Percentiles rank a stretch among this genome's conserved stretches.
Evolutionary conservation across 2,797 vertebrate genomes (phyloP).

Genomic region (Acanthurus lineatus): DNA sequence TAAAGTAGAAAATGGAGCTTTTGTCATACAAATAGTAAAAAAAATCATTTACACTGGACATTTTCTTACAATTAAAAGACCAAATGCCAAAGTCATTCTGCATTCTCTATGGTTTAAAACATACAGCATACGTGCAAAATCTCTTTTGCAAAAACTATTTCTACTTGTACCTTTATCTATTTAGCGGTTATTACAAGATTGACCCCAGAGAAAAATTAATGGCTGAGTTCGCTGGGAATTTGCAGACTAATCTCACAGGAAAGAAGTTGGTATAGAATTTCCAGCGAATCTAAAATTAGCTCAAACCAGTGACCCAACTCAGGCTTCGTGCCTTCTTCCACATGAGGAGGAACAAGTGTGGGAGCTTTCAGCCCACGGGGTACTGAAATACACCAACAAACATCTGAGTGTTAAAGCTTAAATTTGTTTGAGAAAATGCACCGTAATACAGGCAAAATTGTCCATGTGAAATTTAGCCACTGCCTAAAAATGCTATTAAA

Average conservation of each 20-base stretch:
- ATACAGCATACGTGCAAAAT: neutral
- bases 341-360: slow-evolving; percentile 70
- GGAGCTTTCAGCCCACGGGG: slow-evolving; percentile 72
- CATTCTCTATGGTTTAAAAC: neutral
- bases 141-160: neutral
- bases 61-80: slow-evolving; percentile 10
- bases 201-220: slow-evolving; percentile 29
- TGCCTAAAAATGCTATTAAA: slow-evolving; percentile 6
- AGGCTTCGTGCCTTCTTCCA: slow-evolving; percentile 65
- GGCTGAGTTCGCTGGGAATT: slow-evolving; percentile 47
- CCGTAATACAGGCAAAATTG: slow-evolving; percentile 4
- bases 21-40: slow-evolving; percentile 13
- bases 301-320: slow-evolving; percentile 71
- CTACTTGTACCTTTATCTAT: slow-evolving; percentile 6
- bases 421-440: slow-evolving; percentile 22
- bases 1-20: slow-evolving; percentile 1
- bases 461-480: neutral
- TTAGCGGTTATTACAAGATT: slow-evolving; percentile 22
- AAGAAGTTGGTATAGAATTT: slow-evolving; percentile 61
- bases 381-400: slow-evolving; percentile 67
- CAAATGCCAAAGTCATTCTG: neutral
- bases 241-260: slow-evolving; percentile 39
- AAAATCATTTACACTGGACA: neutral
- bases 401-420: slow-evolving; percentile 42
- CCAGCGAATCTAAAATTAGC: slow-evolving; percentile 74